Evolutionary conservation across 2,888 invertebrate species (phyloP).

Genomic region (Apotomis turbidana): DNA sequence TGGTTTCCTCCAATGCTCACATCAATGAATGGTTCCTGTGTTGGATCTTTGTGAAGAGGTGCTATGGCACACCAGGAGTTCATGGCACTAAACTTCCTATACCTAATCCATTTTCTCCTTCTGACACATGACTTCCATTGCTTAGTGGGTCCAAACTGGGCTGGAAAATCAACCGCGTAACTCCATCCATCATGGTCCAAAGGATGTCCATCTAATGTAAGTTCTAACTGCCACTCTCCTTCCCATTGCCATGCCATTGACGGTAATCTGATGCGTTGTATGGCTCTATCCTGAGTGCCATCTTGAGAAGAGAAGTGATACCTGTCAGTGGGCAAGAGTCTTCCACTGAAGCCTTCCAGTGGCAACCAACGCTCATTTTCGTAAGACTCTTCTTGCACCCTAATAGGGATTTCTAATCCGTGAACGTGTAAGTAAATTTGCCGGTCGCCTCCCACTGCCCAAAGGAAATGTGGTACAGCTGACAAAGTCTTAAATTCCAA

Average conservation of each 20-base stretch:
- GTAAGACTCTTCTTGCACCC: conserved; percentile 94
- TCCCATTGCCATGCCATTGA: conserved; percentile 99
- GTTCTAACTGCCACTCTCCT: conserved; percentile 95
- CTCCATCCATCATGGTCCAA: conserved; percentile 97
- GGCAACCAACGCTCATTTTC: conserved; percentile 98
- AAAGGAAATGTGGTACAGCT: conserved; percentile 92
- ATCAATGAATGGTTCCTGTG: conserved; percentile 97
- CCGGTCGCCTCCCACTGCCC: conserved; percentile 97
- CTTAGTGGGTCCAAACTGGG: conserved; percentile 90
- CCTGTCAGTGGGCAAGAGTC: conserved; percentile 94
- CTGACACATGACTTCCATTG: conserved; percentile 96
- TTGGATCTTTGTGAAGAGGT: conserved; percentile 94
- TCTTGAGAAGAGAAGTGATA: conserved; percentile 93
- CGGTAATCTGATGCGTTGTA: conserved; percentile 92
- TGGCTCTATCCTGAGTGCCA: conserved; percentile 90
- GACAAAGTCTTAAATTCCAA: conserved; percentile 95
- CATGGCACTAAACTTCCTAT: conserved; percentile 93
- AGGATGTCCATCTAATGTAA: conserved; percentile 93
- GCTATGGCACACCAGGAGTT: conserved; percentile 97
- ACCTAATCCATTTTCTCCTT: conserved; percentile 94
- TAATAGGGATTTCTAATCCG: conserved; percentile 94
- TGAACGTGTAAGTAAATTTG: conserved; percentile 97
- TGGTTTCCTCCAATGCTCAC: conserved; percentile 93
- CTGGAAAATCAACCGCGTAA: conserved; percentile 96
- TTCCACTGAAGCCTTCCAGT: conserved; percentile 92